These are phyloP conservation scores for Melolontha melolontha DNA, from an alignment of 2,888 invertebrate genomes.

Conservation along the genomic window DNA sequence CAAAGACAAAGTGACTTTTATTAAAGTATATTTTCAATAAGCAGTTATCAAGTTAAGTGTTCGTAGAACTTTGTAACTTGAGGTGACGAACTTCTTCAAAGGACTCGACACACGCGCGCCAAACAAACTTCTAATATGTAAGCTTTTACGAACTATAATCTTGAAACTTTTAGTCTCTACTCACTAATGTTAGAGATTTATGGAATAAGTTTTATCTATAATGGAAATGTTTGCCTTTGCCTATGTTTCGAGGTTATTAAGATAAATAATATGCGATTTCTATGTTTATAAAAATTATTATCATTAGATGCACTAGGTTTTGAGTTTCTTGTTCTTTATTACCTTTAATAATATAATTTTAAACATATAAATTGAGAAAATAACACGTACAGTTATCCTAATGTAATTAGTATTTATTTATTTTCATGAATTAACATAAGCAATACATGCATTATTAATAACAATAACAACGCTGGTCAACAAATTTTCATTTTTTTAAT, in stretches of 20 bases:
- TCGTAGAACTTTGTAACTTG: conserved; percentile 50
- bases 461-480: too few relatives aligned
- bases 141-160: conserved; percentile 45
- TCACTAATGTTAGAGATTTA: conserved; percentile 41
- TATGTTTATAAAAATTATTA: neutral
- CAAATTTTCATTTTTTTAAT: too few relatives aligned
- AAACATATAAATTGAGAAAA: too few relatives aligned
- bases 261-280: neutral
- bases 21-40: conserved; percentile 54
- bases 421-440: too few relatives aligned
- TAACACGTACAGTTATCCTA: too few relatives aligned
- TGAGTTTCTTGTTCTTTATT: too few relatives aligned
- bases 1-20: conserved; percentile 46
- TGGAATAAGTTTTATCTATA: conserved; percentile 40
- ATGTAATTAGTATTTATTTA: too few relatives aligned
- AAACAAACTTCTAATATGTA: conserved; percentile 45
- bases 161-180: conserved; percentile 41
- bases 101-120: conserved; percentile 42
- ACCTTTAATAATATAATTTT: too few relatives aligned
- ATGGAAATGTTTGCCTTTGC: conserved; percentile 18
- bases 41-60: conserved; percentile 52
- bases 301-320: too few relatives aligned
- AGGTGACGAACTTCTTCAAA: conserved; percentile 53
- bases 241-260: conserved; percentile 18
- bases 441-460: too few relatives aligned